Evolutionary conservation across 2,888 invertebrate species (phyloP), one percentile per base, ranked within the genome.

Genomic region (Octonoba sinensis): DNA sequence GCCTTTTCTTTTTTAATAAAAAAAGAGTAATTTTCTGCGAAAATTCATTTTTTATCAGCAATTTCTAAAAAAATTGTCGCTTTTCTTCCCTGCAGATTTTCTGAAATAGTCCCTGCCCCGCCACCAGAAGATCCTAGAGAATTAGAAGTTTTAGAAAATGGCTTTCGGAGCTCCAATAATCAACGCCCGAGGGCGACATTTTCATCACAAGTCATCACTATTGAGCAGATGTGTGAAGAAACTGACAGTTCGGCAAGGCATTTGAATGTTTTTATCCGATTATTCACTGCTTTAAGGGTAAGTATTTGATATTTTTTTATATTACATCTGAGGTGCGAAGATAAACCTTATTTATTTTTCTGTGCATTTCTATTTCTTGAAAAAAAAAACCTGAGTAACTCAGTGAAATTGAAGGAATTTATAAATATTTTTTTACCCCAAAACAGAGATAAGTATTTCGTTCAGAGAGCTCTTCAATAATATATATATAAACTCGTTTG

Each of bases 171-270:
- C 11, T 51, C 20, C n/a, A 60, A 46, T 27, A 70, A 16, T 62
- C 46, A 60, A 22, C 65, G 71, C 12, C 27, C 64, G 20, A 60
- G 76, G 51, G 57, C 82, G n/a, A 71, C 76, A 20, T 72, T 73
- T 62, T 57, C 74, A 18, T 47, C 77, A 16, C 72, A 72, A 47
- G 56, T 72, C 4, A 73, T 62, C 8, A 54, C 56, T 60, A 73
- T 82, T 13, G 82, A 82, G 57, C 82, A 82, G 44, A 82, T 82
- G 82, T 66, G 72, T 15, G 82, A 82, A 51, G 82, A 82, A 47
- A 60, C 66, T 11, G 44, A 56, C 18, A n/a, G 13, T 24, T 22
- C 70, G 20, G 18, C 71, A 16, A 49, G 65, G 15, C 36, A n/a
- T 8, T 54, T 66, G 6, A 46, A 27, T 36, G 24, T 70, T 46